These are phyloP conservation scores for Cynocephalus volans DNA, from an alignment of 2,113 vertebrate genomes.

Conservation along the genomic window DNA sequence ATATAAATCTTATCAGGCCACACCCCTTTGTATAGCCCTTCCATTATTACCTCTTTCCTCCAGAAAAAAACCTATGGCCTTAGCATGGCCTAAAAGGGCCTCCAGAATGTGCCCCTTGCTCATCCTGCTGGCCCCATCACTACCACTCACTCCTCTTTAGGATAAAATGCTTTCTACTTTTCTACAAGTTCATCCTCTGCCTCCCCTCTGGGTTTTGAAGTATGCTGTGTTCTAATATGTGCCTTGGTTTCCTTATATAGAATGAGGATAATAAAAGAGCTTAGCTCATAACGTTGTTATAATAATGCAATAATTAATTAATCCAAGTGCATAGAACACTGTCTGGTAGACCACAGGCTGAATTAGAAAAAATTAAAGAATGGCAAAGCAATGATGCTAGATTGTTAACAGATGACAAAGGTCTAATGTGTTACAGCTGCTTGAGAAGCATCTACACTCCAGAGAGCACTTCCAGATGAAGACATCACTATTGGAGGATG, in stretches of 20 bases:
- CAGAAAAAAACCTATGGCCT: not conserved
- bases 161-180: not conserved
- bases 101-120: not conserved
- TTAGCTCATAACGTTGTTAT: not conserved
- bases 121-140: not conserved
- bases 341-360: not conserved
- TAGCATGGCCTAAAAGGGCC: fast-evolving
- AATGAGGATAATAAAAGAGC: not conserved
- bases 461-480: not conserved
- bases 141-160: not conserved
- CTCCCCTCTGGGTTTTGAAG: not conserved
- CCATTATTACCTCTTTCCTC: not conserved
- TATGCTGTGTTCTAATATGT: not conserved
- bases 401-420: not conserved
- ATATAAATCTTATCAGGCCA: not conserved
- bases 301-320: not conserved
- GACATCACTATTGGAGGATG: too few species aligned
- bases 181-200: not conserved
- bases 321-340: not conserved
- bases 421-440: fast-evolving
- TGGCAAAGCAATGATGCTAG: not conserved
- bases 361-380: not conserved
- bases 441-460: fast-evolving
- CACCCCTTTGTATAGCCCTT: not conserved
- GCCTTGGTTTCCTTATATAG: not conserved